Conservation (phyloP, 1,140 invertebrate genomes). For the Batillaria attramentaria region DNA sequence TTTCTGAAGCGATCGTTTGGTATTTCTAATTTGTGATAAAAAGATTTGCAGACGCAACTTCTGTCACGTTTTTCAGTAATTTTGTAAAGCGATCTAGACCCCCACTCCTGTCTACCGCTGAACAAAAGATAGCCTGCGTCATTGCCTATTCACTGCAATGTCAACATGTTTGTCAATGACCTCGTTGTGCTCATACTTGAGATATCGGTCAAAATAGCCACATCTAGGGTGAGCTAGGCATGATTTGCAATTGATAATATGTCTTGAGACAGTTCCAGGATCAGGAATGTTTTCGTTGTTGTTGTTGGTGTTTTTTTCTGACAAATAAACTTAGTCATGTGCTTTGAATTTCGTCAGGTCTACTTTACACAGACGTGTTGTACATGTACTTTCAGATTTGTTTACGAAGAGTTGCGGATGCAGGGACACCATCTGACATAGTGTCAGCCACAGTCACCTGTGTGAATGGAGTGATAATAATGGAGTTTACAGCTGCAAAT, state of each 20-base stretch:
- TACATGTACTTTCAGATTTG: not conserved
- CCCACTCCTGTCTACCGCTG: too few species aligned
- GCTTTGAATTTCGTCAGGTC: not conserved
- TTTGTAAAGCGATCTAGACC: too few species aligned
- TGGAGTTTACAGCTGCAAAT: not conserved
- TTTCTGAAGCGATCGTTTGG: too few species aligned
- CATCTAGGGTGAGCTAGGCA: too few species aligned
- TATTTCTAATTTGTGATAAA: too few species aligned
- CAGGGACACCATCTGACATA: not conserved
- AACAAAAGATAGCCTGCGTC: too few species aligned
- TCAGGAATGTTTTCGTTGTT: not conserved
- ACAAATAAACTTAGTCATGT: not conserved
- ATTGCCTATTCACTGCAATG: too few species aligned
- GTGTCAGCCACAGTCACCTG: not conserved
- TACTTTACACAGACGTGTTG: not conserved
- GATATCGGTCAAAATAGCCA: too few species aligned
- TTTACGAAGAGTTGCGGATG: not conserved
- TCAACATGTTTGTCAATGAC: too few species aligned
- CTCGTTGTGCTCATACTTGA: too few species aligned
- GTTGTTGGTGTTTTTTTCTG: not conserved
- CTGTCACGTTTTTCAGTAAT: too few species aligned
- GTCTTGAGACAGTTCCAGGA: not conserved
- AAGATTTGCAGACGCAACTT: too few species aligned
- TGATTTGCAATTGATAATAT: constrained; percentile 1
- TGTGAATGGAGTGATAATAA: constrained; percentile 18